These are phyloP conservation scores for Lobophora halterata DNA, from an alignment of 2,888 invertebrate species.

Conservation along the genomic window DNA sequence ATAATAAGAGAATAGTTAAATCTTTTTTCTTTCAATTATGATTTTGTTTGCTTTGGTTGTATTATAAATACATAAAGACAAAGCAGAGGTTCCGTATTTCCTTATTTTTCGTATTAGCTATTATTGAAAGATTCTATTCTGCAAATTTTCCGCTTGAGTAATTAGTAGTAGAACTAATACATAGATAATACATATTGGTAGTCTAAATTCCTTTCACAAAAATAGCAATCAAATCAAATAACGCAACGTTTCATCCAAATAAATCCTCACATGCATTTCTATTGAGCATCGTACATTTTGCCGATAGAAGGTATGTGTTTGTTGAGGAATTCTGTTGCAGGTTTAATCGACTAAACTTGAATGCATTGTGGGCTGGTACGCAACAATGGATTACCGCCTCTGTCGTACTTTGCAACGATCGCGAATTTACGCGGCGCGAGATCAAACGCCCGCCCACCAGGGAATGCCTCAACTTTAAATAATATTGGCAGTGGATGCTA, in stretches of 20 bases:
- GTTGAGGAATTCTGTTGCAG: constrained; percentile 51
- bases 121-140: no score
- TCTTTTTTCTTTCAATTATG: no score
- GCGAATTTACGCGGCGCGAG: constrained; percentile 42
- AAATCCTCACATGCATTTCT: constrained; percentile 47
- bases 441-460: constrained; percentile 36
- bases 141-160: no score
- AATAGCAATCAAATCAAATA: constrained; percentile 31
- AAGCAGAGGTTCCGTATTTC: no score
- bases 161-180: no score
- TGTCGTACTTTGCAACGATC: constrained; percentile 37
- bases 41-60: no score
- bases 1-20: no score
- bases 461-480: constrained; percentile 33
- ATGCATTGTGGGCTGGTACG: constrained; percentile 49
- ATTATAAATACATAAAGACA: no score
- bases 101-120: no score
- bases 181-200: constrained; percentile 32
- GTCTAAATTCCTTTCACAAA: no score
- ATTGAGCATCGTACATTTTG: constrained; percentile 51
- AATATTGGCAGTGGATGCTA: constrained; percentile 23
- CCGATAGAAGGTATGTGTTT: constrained; percentile 47
- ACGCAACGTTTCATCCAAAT: constrained; percentile 42
- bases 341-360: constrained; percentile 61
- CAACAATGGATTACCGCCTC: constrained; percentile 55